Conservation (phyloP, 2,113 vertebrate genomes). For the Gorsachius goisagi region DNA sequence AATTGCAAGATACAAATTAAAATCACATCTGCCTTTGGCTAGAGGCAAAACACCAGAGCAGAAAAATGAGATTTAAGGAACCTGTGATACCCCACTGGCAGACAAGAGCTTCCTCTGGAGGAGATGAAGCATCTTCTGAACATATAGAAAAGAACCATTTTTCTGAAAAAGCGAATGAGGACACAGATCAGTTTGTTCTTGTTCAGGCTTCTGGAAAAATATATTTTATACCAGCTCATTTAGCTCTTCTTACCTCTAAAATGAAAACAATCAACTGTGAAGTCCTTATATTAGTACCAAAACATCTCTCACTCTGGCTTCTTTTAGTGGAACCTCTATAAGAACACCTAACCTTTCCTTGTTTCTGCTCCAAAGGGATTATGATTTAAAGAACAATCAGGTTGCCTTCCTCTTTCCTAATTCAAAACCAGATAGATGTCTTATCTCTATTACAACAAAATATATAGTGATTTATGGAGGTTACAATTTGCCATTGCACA, state of each 20-base stretch:
- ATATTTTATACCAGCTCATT: neutral
- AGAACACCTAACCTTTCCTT: neutral
- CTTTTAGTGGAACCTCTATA: neutral
- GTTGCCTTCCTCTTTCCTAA: neutral
- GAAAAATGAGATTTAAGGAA: neutral
- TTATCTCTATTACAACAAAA: neutral
- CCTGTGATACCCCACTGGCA: neutral
- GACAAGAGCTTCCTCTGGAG: neutral
- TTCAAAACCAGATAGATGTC: neutral
- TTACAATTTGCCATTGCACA: neutral
- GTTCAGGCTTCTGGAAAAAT: neutral
- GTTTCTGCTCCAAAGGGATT: neutral
- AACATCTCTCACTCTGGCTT: neutral
- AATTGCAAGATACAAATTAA: conserved; percentile 20
- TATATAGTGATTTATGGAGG: neutral
- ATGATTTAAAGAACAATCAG: neutral
- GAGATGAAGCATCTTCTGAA: neutral
- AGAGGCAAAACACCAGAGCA: conserved; percentile 15
- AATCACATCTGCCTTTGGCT: conserved; percentile 7
- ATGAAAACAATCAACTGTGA: neutral
- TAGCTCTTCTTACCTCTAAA: neutral
- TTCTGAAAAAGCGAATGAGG: neutral
- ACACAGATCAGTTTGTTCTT: neutral
- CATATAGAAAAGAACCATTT: neutral
- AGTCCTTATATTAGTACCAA: neutral